Evolutionary conservation across 2,888 invertebrate species (phyloP).

Genomic region (Diabrotica balteata): DNA sequence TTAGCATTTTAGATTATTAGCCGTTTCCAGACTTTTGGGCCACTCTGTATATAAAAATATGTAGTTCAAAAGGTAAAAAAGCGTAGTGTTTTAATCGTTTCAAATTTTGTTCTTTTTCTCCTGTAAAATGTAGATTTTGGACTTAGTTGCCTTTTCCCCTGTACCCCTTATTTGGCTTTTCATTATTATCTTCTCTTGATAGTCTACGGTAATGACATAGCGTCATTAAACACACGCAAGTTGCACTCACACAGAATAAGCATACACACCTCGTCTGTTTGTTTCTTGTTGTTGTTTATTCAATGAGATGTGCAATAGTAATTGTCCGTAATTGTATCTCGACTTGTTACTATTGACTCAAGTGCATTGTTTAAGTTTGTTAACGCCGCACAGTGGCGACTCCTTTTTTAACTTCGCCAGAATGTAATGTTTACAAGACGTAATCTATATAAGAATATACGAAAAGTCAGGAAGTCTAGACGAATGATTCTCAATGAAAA

Average conservation of each 20-base stretch:
- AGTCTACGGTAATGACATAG: no score
- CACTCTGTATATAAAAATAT: background rate
- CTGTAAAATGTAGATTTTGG: no score
- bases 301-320: constrained; percentile 6
- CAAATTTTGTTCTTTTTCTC: background rate
- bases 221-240: background rate
- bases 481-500: no score
- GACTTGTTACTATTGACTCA: background rate
- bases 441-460: no score
- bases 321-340: constrained; percentile 2
- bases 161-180: no score
- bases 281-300: constrained; percentile 1
- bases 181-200: no score
- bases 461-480: no score
- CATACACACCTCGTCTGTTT: constrained; percentile 1
- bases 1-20: no score
- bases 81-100: background rate
- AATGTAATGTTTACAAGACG: no score
- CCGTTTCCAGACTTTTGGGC: no score
- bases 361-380: background rate
- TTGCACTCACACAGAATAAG: background rate
- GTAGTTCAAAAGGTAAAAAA: background rate
- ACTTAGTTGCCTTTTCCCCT: no score
- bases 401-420: background rate
- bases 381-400: background rate